Conservation (phyloP, 2,797 vertebrate species). For the Poeciliopsis turneri region DNA sequence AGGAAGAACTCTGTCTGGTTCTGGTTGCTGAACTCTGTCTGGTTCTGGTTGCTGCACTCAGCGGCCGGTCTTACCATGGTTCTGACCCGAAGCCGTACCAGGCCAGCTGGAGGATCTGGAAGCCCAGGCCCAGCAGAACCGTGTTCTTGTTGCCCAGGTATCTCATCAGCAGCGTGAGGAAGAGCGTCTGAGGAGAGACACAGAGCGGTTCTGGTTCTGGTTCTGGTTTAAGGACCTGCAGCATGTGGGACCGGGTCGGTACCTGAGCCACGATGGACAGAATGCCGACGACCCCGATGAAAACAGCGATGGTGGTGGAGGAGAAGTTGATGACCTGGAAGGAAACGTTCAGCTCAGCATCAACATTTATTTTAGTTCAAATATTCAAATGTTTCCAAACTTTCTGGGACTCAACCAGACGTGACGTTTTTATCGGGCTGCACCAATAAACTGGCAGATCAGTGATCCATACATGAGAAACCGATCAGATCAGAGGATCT, state of each 20-base stretch:
- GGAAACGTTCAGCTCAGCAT: background rate
- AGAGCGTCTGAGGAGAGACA: constrained; percentile 80
- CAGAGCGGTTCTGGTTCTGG: background rate
- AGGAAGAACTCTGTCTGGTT: too few species aligned
- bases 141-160: constrained; percentile 89
- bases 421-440: too few species aligned
- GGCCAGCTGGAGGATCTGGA: constrained; percentile 90
- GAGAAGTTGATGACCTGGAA: constrained; percentile 88
- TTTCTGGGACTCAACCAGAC: too few species aligned
- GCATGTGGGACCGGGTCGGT: background rate
- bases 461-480: too few species aligned
- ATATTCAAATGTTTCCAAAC: too few species aligned
- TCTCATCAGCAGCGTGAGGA: constrained; percentile 87
- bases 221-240: background rate
- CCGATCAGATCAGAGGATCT: too few species aligned
- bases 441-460: too few species aligned
- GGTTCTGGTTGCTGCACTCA: too few species aligned
- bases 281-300: constrained; percentile 91
- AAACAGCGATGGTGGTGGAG: constrained; percentile 86
- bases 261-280: constrained; percentile 91
- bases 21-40: too few species aligned
- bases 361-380: background rate
- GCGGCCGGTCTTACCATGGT: constrained; percentile 79
- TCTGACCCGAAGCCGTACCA: constrained; percentile 92
- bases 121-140: constrained; percentile 87